Evolutionary conservation across 2,113 vertebrate genomes (phyloP).

Genomic region (Stigmatopora argus): DNA sequence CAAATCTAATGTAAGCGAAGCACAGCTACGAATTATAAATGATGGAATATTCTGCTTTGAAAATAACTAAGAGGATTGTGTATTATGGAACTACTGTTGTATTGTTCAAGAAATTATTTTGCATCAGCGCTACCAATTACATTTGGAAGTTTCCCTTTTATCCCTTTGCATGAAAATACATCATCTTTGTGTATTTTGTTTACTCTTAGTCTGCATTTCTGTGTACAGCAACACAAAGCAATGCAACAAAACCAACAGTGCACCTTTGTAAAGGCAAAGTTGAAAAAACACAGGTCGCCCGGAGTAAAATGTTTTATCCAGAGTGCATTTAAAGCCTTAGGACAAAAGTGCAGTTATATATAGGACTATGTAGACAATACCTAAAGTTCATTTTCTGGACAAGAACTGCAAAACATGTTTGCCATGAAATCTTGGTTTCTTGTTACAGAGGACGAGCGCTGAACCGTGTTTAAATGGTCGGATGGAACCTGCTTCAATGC

Average conservation of each 20-base stretch:
- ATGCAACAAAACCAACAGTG: slow-evolving; percentile 18
- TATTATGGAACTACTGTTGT: not conserved
- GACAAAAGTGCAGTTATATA: slow-evolving; percentile 40
- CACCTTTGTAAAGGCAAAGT: slow-evolving; percentile 13
- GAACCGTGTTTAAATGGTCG: slow-evolving; percentile 43
- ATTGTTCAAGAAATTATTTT: not conserved
- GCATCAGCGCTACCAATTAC: not conserved
- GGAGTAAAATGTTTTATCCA: slow-evolving; percentile 37
- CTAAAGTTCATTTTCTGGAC: slow-evolving; percentile 47
- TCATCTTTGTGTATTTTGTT: not conserved
- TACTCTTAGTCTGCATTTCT: not conserved
- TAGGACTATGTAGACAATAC: slow-evolving; percentile 41
- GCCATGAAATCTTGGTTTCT: slow-evolving; percentile 32
- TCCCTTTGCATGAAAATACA: not conserved
- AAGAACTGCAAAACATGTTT: slow-evolving; percentile 25
- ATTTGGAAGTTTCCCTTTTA: not conserved
- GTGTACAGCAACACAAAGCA: not conserved
- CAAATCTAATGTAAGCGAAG: too few relatives aligned
- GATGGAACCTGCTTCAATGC: slow-evolving; percentile 34
- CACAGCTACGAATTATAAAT: too few relatives aligned
- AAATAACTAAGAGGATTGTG: not conserved
- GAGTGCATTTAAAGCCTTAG: slow-evolving; percentile 51
- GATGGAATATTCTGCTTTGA: not conserved
- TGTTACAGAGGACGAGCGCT: slow-evolving; percentile 42
- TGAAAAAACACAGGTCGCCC: slow-evolving; percentile 26